These are phyloP conservation scores for Furcifer pardalis DNA, from an alignment of 2,797 vertebrate genomes.

Conservation along the genomic window DNA sequence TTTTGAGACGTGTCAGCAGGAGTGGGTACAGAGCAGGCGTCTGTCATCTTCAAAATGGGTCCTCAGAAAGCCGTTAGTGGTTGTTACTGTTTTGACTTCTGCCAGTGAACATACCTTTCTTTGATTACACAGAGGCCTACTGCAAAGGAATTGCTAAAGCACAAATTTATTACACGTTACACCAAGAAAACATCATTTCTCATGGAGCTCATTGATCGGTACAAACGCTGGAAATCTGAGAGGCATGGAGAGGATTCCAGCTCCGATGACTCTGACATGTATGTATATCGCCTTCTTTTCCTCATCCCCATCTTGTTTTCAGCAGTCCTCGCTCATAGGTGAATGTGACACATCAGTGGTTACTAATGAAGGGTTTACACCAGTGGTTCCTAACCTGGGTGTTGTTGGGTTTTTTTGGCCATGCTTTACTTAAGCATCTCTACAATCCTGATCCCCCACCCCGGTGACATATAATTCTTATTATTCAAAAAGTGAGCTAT, in stretches of 20 bases:
- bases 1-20: background rate
- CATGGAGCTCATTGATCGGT: slow-evolving; percentile 90
- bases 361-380: too few species aligned
- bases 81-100: background rate
- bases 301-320: background rate
- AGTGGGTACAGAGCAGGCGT: background rate
- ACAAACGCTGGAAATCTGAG: slow-evolving; percentile 96
- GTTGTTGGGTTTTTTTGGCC: too few species aligned
- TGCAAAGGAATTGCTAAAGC: slow-evolving; percentile 87
- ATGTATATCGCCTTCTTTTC: slow-evolving; percentile 33
- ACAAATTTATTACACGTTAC: slow-evolving; percentile 89
- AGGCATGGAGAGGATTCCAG: slow-evolving; percentile 96
- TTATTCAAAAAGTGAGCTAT: too few species aligned
- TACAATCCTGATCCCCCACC: too few species aligned
- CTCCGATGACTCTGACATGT: slow-evolving; percentile 96
- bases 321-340: background rate
- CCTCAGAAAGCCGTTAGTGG: background rate
- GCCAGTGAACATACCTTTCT: background rate
- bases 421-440: too few species aligned
- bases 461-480: too few species aligned
- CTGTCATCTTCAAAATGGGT: background rate
- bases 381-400: too few species aligned
- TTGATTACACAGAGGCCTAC: slow-evolving; percentile 81
- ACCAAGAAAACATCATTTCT: slow-evolving; percentile 90
- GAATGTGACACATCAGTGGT: background rate